Evolutionary conservation across 2,888 invertebrate species (phyloP).

Genomic region (Gnatocerus cornutus): DNA sequence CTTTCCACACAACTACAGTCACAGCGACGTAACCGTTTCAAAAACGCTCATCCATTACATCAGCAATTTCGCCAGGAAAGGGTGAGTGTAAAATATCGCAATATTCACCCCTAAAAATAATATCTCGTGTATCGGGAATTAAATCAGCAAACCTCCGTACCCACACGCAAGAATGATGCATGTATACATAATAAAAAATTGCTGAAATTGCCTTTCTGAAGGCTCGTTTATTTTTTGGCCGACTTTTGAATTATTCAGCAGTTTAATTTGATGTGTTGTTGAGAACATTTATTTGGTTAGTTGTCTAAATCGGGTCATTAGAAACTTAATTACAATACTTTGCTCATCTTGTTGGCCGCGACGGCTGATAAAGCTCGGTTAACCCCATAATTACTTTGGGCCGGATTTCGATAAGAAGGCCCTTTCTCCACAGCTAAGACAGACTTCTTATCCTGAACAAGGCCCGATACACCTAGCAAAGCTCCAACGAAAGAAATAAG

Average conservation of each 20-base stretch:
- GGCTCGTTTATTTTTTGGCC: conserved; percentile 39
- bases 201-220: conserved; percentile 39
- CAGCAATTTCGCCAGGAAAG: conserved; percentile 89
- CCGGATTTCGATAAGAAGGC: conserved; percentile 47
- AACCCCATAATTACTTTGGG: conserved; percentile 49
- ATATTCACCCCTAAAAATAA: conserved; percentile 24
- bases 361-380: conserved; percentile 49
- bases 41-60: conserved; percentile 88
- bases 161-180: conserved; percentile 34
- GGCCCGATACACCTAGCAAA: conserved; percentile 31
- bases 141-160: conserved; percentile 32
- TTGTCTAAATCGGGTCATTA: conserved; percentile 30
- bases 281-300: conserved; percentile 32
- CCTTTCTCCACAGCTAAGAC: conserved; percentile 45
- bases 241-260: conserved; percentile 39
- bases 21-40: conserved; percentile 84
- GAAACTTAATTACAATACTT: conserved; percentile 44
- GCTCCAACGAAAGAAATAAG: conserved; percentile 45
- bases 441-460: conserved; percentile 40
- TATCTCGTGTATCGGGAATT: conserved; percentile 20
- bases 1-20: conserved; percentile 85
- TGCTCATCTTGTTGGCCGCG: conserved; percentile 38
- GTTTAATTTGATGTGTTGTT: conserved; percentile 31
- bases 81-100: conserved; percentile 76
- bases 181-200: conserved; percentile 39